Conservation (phyloP, 2,797 vertebrate species). For the Leptoclinus maculatus region DNA sequence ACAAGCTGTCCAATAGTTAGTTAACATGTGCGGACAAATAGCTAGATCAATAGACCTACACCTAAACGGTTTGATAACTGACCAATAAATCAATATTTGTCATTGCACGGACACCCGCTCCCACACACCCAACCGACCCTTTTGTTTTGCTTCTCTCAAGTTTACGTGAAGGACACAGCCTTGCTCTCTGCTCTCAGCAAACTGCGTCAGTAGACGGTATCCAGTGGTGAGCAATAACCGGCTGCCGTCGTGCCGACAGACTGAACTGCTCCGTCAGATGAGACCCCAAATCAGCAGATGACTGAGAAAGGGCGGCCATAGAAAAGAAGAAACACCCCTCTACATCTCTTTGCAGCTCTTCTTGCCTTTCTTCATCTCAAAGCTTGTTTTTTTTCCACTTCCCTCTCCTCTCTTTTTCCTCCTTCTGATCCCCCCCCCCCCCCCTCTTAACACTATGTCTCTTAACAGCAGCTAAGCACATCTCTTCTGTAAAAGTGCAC, state of each 20-base stretch:
- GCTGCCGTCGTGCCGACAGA: conserved; percentile 20
- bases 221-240: conserved; percentile 46
- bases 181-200: conserved; percentile 29
- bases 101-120: background rate
- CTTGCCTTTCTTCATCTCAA: conserved; percentile 20
- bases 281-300: conserved; percentile 24
- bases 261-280: conserved; percentile 20
- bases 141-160: background rate
- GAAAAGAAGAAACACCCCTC: conserved; percentile 33
- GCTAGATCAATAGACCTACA: background rate
- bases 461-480: background rate
- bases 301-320: background rate
- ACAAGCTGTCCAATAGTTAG: conserved; percentile 2
- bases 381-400: conserved; percentile 29
- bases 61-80: background rate
- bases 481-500: background rate
- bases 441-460: background rate
- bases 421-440: background rate
- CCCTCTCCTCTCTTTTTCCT: background rate
- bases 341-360: background rate
- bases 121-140: background rate
- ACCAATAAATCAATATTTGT: conserved; percentile 27
- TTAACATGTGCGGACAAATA: background rate
- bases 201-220: conserved; percentile 53
- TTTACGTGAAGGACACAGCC: background rate